Evolutionary conservation across 2,113 vertebrate genomes (phyloP), one percentile per base, ranked within the genome.

Genomic region (Ovis canadensis): DNA sequence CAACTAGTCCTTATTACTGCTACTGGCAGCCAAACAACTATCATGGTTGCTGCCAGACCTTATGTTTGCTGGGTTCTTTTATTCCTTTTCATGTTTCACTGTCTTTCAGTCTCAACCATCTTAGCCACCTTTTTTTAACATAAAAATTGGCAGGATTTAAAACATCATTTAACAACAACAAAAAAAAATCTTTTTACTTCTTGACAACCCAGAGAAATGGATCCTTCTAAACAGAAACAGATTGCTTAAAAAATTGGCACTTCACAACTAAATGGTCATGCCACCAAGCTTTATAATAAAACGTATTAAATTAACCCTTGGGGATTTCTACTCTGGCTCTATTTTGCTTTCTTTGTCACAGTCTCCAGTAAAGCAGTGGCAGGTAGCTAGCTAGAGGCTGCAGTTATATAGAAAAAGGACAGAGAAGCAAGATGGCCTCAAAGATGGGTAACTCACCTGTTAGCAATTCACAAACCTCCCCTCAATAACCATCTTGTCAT

Each of bases 81-180:
- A 60, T 88, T 90, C 25, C 80, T 93, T 97, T 96, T 94, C 31
- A 96, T 85, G 59, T 95, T 80, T 93, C 50, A 55, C 45, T 88
- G 81, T 82, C 88, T 96, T 96, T 96, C 50, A 84, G 48, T 91
- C 60, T 55, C 81, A 67, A 62, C 29, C 31, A 54, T 54, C 19
- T 0, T 78, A 96, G 93, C 77, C 85, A 59, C 91, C 57, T 89
- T 92, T 52, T 90, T 91, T 96, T 91, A 96, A 96, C 93, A 98
- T 97, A 97, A 93, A 93, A 74, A 92, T 82, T 97, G 87, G 80
- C 21, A n/a, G 19, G 55, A 71, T 96, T 97, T 96, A 94, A 98
- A 97, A 97, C 59, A 97, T 87, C 96, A 85, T 92, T 96, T 91
- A 96, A 98, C 74, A 86, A 60, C 77, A 96, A 97, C 67, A 94